Evolutionary conservation across 1,140 invertebrate species (phyloP), one percentile per base, ranked within the genome.

Genomic region (Whitmania pigra): DNA sequence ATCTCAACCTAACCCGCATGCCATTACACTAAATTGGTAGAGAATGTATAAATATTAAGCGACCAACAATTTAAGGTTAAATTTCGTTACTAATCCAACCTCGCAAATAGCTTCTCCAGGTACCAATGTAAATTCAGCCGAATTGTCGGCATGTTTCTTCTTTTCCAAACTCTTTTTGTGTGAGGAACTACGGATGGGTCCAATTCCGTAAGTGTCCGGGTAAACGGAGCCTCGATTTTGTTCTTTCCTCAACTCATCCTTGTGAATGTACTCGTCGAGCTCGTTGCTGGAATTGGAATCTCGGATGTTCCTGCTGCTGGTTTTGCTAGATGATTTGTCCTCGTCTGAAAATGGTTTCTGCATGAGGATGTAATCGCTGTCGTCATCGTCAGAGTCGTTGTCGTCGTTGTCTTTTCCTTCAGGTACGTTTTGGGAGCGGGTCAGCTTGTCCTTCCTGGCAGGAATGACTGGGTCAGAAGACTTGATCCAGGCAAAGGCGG

Each of bases 351-450:
- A 25, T 13, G 57, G 29, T 22, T 63, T 25, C 29, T 22, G 22
- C 22, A 31, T 22, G 22, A 63, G 57, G 0, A 63, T 25, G 57
- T 63, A 63, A 31, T 63, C 57, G 57, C 9, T 13, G 20, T 20
- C 25, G 54, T 57, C 54, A 1, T 31, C 22, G 9, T 63, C 57
- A 18, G 22, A 63, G 11, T 63, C 57, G 57, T 63, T 31, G 29
- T 63, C 57, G 18, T 63, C 57, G 22, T 63, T 31, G 57, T 63
- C 57, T 20, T 63, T 31, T 4, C 29, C 57, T 63, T 63, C 57
- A 22, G 57, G 6, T 13, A 63, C 57, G 57, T 63, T 63, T 3
- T 31, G 4, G 31, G 31, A 36, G 31, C 31, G 31, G 6, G 31
- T 36, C 31, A 36, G 22, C 22, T 5, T 5, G 57, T 63, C 57